Evolutionary conservation across 1,140 invertebrate species (phyloP), one percentile per base, ranked within the genome.

Genomic region (Micrasema minimum): DNA sequence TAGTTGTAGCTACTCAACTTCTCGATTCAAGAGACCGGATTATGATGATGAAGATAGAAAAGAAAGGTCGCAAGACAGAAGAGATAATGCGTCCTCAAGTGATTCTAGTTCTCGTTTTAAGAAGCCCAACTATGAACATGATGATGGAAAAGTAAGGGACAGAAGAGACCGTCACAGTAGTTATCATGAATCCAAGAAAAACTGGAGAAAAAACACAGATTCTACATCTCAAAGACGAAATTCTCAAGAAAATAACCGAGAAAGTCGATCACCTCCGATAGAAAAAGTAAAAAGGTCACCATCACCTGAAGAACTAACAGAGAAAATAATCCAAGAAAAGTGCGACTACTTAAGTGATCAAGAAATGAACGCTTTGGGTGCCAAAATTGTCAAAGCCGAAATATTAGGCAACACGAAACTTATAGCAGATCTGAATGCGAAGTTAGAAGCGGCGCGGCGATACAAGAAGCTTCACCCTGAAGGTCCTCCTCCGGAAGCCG

Each of bases 361-460:
- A 78, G 91, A 97, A 80, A 89, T 96, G 86, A 97, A 97, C 84
- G 88, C 90, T 74, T 78, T 98, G 10, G 93, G 90, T 18, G 94
- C 95, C 12, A 95, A 93, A 84, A 88, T 96, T 69, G 82, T 97
- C 0, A 96, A 96, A 85, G 96, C 96, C 26, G 95, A 97, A 87
- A 88, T 96, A 71, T 88, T 96, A 85, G 95, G 95, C 43, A 90
- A 97, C 80, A 80, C 79, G 61, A 86, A 87, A 72, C 77, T 93
- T 61, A 90, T 90, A 2, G 76, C 79, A 31, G 85, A 93, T 77
- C 81, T 97, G 5, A 94, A 95, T 84, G 66, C 77, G 5, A 89
- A 96, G 81, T 80, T 97, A 43, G 89, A 93, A 71, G 82, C 81
- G 22, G 93, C 93, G 0, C 87, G 89, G 76, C 82, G 88, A 76